Evolutionary conservation across 2,113 vertebrate genomes (phyloP), one percentile per base, ranked within the genome.

Genomic region (Chlamydotis undulata): DNA sequence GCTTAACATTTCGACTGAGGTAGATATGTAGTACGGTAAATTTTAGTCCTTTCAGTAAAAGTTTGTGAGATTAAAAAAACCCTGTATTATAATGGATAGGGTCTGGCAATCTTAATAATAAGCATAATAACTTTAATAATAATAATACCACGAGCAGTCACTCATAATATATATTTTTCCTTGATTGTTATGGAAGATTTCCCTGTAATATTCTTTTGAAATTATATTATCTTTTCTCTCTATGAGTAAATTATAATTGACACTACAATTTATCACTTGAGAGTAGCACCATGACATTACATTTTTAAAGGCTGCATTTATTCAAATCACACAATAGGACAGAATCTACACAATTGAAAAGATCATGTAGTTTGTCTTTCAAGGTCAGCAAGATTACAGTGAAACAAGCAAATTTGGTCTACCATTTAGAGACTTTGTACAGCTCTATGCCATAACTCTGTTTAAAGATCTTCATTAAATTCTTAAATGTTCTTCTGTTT

Each of bases 211-310:
- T 68, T 90, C 2, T 59, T 75, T 65, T 68, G 61, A 82, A 90
- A 87, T 89, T 87, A 19, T 75, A 55, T 92, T 93, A 69, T 91
- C 49, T 71, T 94, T 95, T 85, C 63, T 85, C 45, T 87, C 41
- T 73, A 2, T 61, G 80, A 65, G 57, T 87, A 92, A 91, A 94
- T 92, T 29, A 69, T 61, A 91, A 94, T 41, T 84, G 87, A 74
- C 74, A 87, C 35, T 65, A 59, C 25, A 79, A 39, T 96, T 89
- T 83, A 69, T 92, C 37, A 69, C 69, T 91, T 87, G 56, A 85
- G 91, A 89, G 41, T 12, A 84, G 37, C 31, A 15, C 16, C 0
- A 0, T 45, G 65, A 85, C 31, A n/a, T 76, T 41, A 73, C 33
- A 73, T 56, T 92, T 94, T 69, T 22, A 73, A 50, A 47, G 52